Conservation (phyloP, 2,888 invertebrate genomes). For the Drosophila nr. fundita region DNA sequence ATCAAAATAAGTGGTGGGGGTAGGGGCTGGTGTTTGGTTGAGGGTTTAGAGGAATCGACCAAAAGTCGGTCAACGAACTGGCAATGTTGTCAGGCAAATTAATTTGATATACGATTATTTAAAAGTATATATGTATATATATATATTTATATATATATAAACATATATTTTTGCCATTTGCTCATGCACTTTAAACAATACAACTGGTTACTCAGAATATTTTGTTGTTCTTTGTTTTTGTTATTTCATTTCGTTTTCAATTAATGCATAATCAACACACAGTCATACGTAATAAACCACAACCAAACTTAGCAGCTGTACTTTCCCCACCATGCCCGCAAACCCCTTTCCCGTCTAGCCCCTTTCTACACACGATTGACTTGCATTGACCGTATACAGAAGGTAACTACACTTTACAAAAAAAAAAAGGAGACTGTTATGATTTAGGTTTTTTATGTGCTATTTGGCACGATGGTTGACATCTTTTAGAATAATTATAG, state of each 20-base stretch:
- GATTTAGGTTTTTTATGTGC: not conserved
- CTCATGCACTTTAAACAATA: constrained; percentile 49
- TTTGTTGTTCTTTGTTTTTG: constrained; percentile 18
- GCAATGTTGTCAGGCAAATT: constrained; percentile 37
- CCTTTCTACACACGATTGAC: constrained; percentile 8
- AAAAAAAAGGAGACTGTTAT: not conserved
- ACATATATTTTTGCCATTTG: constrained; percentile 26
- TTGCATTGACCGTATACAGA: constrained; percentile 56
- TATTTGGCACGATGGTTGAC: not conserved
- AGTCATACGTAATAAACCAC: constrained; percentile 45
- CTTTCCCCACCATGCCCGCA: not conserved
- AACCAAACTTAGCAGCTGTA: constrained; percentile 23
- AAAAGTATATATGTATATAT: constrained; percentile 5
- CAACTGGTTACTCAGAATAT: constrained; percentile 20
- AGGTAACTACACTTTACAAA: constrained; percentile 21
- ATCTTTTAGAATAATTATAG: not conserved
- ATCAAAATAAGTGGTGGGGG: not conserved
- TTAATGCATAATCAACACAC: constrained; percentile 44
- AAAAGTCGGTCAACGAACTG: constrained; percentile 75
- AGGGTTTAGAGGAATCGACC: not conserved
- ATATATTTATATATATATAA: constrained; percentile 12
- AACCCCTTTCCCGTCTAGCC: not conserved
- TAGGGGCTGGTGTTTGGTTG: not conserved
- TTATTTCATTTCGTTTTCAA: constrained; percentile 66
- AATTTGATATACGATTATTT: constrained; percentile 4